Evolutionary conservation across 2,888 invertebrate genomes (phyloP).

Genomic region (Nomada lathburiana): DNA sequence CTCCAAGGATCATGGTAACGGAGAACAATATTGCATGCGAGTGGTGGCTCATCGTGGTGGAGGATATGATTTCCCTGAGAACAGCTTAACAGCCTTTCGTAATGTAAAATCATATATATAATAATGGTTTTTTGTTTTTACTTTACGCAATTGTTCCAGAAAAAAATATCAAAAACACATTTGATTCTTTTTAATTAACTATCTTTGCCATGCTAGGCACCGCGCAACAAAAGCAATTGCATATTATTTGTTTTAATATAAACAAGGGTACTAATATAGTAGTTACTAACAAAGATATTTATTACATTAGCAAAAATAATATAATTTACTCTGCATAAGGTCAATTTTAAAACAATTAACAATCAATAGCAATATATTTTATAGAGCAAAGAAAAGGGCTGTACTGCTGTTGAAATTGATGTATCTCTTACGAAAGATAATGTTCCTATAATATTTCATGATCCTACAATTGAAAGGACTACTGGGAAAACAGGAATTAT

Average conservation of each 20-base stretch:
- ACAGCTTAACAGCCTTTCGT: constrained; percentile 90
- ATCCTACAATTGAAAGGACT: constrained; percentile 89
- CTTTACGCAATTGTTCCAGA: constrained; percentile 10
- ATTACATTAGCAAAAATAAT: constrained; percentile 12
- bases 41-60: constrained; percentile 92
- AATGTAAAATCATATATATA: constrained; percentile 85
- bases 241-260: constrained; percentile 30
- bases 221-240: constrained; percentile 21
- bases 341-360: constrained; percentile 15
- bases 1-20: constrained; percentile 69
- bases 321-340: constrained; percentile 9
- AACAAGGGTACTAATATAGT: constrained; percentile 51
- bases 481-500: constrained; percentile 86
- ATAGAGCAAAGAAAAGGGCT: constrained; percentile 90
- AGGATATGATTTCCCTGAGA: constrained; percentile 92
- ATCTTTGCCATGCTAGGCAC: constrained; percentile 13
- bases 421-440: constrained; percentile 90
- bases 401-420: constrained; percentile 92
- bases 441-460: constrained; percentile 91
- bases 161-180: constrained; percentile 18
- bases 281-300: constrained; percentile 47
- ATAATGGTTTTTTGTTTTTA: constrained; percentile 32
- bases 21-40: constrained; percentile 84
- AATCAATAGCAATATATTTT: constrained; percentile 59
- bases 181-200: constrained; percentile 12